Evolutionary conservation across 2,113 vertebrate genomes (phyloP), one percentile per base, ranked within the genome.

Genomic region (Melanocharis versteri): DNA sequence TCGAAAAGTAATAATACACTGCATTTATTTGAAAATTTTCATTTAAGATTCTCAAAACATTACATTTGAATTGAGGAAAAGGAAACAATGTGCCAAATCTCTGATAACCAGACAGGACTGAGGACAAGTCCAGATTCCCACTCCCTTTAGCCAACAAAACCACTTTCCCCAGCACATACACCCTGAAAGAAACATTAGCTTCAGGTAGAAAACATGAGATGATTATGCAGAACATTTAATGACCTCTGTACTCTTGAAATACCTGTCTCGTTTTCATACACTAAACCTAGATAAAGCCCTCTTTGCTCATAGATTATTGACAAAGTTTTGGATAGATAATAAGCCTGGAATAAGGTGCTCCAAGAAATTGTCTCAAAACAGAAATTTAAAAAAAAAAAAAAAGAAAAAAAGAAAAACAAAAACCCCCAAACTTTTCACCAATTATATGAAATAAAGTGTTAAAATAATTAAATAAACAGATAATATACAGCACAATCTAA

Each of bases 41-140:
- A 58, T 70, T 61, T 83, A 53, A 66, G 31, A 68, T 50, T 90
- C 90, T 92, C 76, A 90, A 95, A 90, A 90, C 9, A 61, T 57
- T 83, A 37, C 4, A 3, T 35, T 65, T 77, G 8, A 94, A 69
- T 33, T 35, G 71, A 91, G 66, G n/a, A 50, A 92, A 45, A 76
- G 37, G 62, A 93, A 88, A 64, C 7, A 5, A 65, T 93, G 76
- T 85, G 70, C 37, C 53, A 80, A 51, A 79, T 68, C 68, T 85
- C 66, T 85, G 33, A 60, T 68, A 73, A 70, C 57, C 40, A n/a
- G 28, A 27, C n/a, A 84, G 19, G 50, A 54, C 27, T 37, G 35
- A 72, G 44, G 51, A 83, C 10, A 82, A 35, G 35, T 76, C 48
- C 44, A 80, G 28, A 80, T 72, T 72, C 62, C 14, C 31, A 18